phyloP scores from a whole-genome alignment of 2,113 vertebrate species.

The Ramphastos sulfuratus region DNA sequence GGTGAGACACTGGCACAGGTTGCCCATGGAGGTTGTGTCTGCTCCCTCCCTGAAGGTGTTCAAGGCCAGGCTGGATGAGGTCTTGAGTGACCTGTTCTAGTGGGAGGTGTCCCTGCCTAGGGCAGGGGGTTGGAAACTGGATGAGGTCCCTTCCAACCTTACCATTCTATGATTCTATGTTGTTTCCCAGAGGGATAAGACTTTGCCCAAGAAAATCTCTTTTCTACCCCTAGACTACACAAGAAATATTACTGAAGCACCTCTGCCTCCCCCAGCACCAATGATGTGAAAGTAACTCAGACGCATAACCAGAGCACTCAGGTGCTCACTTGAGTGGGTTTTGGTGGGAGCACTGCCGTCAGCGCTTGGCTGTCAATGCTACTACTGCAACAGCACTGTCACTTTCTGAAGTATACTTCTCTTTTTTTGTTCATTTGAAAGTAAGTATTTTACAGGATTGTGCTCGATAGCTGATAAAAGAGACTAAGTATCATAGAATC shows the following conservation, averaged over 20 bases:
- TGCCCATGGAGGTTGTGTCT: no score
- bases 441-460: not conserved
- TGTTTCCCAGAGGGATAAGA: not conserved
- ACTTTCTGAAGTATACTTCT: not conserved
- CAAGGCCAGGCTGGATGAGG: no score
- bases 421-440: not conserved
- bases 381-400: not conserved
- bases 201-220: not conserved
- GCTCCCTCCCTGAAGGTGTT: no score
- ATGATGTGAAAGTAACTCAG: not conserved
- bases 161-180: no score
- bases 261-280: not conserved
- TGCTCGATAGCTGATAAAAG: not conserved
- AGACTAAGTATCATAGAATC: no score
- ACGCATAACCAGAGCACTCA: not conserved
- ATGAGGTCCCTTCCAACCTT: no score
- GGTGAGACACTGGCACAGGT: no score
- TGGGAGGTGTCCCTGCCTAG: no score
- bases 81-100: no score
- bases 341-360: not conserved
- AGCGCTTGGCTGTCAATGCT: not conserved
- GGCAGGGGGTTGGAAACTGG: no score
- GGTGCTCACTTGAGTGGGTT: not conserved
- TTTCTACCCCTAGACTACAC: not conserved
- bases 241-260: not conserved